Evolutionary conservation across 2,888 invertebrate species (phyloP).

Genomic region (Ecliptopera silaceata): DNA sequence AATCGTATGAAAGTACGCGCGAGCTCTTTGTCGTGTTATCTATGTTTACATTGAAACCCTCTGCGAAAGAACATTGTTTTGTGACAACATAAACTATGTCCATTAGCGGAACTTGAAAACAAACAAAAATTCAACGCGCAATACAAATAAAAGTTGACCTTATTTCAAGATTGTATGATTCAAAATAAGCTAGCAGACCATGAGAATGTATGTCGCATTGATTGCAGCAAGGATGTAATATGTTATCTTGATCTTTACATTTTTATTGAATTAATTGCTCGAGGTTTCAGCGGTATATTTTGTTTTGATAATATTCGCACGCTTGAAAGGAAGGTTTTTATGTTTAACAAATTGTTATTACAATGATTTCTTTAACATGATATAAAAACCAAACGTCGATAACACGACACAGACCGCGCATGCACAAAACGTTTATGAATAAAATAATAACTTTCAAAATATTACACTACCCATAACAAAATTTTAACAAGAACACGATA

Average conservation of each 20-base stretch:
- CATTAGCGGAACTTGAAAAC: constrained; percentile 3
- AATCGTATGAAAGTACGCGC: constrained; percentile 53
- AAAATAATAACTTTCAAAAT: constrained; percentile 51
- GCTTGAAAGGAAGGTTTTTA: neutral
- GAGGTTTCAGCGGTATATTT: neutral
- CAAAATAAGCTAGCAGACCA: constrained; percentile 1
- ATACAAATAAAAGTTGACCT: constrained; percentile 1
- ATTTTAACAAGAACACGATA: constrained; percentile 73
- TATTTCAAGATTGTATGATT: neutral
- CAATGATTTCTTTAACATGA: constrained; percentile 50
- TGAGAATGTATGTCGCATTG: neutral
- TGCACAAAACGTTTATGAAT: constrained; percentile 45
- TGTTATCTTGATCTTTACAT: no score
- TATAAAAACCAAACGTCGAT: constrained; percentile 54
- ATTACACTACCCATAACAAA: constrained; percentile 76
- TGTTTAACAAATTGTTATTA: constrained; percentile 58
- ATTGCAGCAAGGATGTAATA: neutral
- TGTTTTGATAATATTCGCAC: neutral
- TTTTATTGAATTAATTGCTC: no score
- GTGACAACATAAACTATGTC: neutral
- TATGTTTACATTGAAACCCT: constrained; percentile 39
- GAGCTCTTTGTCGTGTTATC: constrained; percentile 45
- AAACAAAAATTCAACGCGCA: neutral
- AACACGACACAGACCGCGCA: constrained; percentile 50
- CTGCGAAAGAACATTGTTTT: constrained; percentile 41